phyloP scores from a whole-genome alignment of 1,140 invertebrate genomes.

The Leguminivora glycinivorella region DNA sequence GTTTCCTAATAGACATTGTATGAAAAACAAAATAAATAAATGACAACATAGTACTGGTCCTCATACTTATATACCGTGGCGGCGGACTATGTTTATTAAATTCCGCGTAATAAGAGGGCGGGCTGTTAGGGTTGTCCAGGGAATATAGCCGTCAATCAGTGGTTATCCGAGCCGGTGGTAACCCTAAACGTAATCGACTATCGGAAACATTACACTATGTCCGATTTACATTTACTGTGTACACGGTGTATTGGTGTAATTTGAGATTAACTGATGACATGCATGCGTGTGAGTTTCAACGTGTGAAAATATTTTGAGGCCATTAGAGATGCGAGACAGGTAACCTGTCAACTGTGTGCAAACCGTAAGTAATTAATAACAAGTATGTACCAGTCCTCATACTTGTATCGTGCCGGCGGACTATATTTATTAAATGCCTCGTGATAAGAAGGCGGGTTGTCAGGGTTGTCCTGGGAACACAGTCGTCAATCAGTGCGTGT shows the following conservation, averaged over 20 bases:
- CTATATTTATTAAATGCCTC: constrained; percentile 69
- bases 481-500: constrained; percentile 58
- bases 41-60: neutral
- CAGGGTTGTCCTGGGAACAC: constrained; percentile 63
- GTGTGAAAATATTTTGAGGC: neutral
- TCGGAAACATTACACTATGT: constrained; percentile 21
- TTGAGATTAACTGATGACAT: neutral
- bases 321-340: neutral
- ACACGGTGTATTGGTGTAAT: neutral
- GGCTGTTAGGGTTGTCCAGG: constrained; percentile 64
- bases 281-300: neutral
- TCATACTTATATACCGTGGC: neutral
- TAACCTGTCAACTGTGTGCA: no score
- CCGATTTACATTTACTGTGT: constrained; percentile 8
- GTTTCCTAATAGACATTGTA: no score
- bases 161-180: constrained; percentile 41
- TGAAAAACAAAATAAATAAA: no score
- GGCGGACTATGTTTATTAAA: constrained; percentile 65
- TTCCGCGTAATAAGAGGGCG: constrained; percentile 61
- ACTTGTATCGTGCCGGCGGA: constrained; percentile 17
- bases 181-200: constrained; percentile 36
- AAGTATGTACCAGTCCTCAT: neutral
- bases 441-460: constrained; percentile 61
- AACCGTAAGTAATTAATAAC: no score
- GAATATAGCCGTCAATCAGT: constrained; percentile 66